Evolutionary conservation across 2,888 invertebrate species (phyloP).

Genomic region (Caenorhabditis plicata): DNA sequence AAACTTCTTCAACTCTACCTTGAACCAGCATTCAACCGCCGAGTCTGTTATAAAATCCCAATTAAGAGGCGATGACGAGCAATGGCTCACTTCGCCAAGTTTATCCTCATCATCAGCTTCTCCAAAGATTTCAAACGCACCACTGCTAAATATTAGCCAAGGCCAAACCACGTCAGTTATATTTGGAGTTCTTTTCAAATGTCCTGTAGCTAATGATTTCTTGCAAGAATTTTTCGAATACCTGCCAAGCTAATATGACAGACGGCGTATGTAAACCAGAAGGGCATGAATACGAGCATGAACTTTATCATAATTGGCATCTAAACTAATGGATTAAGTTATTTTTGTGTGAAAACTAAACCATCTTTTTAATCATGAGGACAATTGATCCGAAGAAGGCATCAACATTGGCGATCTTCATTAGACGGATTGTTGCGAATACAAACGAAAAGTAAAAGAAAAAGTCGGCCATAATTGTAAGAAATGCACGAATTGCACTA

Average conservation of each 20-base stretch:
- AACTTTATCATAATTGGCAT: conserved; percentile 41
- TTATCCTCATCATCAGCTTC: conserved; percentile 42
- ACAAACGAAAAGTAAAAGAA: conserved; percentile 44
- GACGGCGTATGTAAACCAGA: conserved; percentile 45
- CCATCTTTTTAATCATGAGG: conserved; percentile 41
- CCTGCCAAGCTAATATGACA: conserved; percentile 43
- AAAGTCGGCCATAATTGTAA: conserved; percentile 30
- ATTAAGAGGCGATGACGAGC: conserved; percentile 28
- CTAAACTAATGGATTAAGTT: neutral
- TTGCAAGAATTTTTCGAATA: too few species aligned
- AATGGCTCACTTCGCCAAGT: conserved; percentile 27
- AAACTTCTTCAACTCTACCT: conserved; percentile 4
- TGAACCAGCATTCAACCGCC: conserved; percentile 41
- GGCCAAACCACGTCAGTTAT: conserved; percentile 34
- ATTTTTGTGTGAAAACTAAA: neutral
- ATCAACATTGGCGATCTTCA: conserved; percentile 42
- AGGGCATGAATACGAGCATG: conserved; percentile 43
- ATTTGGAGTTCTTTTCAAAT: conserved; percentile 32
- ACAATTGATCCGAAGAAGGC: conserved; percentile 46
- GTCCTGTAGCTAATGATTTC: too few species aligned
- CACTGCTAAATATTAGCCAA: conserved; percentile 43
- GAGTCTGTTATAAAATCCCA: conserved; percentile 34
- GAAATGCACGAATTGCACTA: conserved; percentile 24
- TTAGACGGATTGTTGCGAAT: conserved; percentile 37
- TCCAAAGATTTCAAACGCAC: conserved; percentile 49